Percentiles rank a stretch among this genome's conserved stretches.
Conservation (phyloP, 2,797 vertebrate genomes). For the Cynopterus sphinx region DNA sequence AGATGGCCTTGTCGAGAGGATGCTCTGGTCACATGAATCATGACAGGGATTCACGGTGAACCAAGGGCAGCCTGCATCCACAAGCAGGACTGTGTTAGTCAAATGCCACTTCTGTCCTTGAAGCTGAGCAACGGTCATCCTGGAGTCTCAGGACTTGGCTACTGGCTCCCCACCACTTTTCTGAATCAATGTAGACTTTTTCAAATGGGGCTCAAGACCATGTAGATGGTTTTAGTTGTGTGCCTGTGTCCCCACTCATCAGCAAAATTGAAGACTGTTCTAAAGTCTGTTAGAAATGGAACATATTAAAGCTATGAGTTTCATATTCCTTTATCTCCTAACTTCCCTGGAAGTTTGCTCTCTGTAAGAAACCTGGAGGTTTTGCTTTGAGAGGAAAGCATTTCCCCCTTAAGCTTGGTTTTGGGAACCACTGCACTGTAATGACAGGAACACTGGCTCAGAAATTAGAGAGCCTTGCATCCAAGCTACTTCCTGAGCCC, state of each 20-base stretch:
- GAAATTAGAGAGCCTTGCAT: neutral
- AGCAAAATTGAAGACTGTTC: neutral
- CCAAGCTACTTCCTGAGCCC: neutral
- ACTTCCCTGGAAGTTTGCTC: neutral
- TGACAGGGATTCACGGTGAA: neutral
- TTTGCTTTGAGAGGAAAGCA: neutral
- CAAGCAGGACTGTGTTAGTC: neutral
- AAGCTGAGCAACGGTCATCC: neutral
- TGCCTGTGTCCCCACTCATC: neutral
- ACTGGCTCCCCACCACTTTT: neutral
- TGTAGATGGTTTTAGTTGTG: neutral
- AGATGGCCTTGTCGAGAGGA: conserved; percentile 57
- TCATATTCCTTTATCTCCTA: neutral
- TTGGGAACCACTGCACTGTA: neutral
- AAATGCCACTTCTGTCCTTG: conserved; percentile 39
- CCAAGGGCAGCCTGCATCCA: conserved; percentile 36
- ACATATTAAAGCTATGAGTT: neutral
- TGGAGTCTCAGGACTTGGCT: neutral
- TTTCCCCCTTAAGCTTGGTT: neutral
- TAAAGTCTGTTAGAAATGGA: neutral
- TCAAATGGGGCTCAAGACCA: neutral
- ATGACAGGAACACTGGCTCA: neutral
- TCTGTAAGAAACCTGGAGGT: neutral
- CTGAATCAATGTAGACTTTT: neutral
- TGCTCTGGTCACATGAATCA: neutral